A percentile compares a stretch with the other conserved stretches of the same genome.
These are phyloP conservation scores for Eucriotettix oculatus DNA, from an alignment of 2,888 invertebrate genomes.

Conservation along the genomic window DNA sequence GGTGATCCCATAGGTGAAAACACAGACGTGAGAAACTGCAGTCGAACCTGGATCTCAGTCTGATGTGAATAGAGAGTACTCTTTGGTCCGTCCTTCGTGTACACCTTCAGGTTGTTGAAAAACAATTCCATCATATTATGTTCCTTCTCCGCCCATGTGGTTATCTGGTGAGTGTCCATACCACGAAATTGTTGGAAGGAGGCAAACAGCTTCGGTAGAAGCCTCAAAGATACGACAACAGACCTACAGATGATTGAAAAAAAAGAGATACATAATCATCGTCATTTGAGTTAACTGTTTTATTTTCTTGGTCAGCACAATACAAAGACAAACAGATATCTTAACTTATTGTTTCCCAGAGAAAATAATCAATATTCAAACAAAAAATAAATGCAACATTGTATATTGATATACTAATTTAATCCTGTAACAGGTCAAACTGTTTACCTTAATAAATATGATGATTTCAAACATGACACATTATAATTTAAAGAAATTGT, in stretches of 20 bases:
- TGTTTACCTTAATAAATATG: no score
- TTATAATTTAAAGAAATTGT: no score
- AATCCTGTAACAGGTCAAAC: no score
- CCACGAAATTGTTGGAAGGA: conserved; percentile 82
- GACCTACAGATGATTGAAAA: conserved; percentile 36
- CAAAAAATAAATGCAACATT: no score
- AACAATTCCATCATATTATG: conserved; percentile 87
- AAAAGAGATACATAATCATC: background rate
- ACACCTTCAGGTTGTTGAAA: conserved; percentile 71
- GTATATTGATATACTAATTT: no score
- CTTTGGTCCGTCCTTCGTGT: conserved; percentile 30
- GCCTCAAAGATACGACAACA: conserved; percentile 72
- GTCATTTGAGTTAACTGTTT: background rate
- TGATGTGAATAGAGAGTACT: conserved; percentile 47
- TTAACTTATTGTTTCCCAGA: no score
- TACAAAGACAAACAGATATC: no score
- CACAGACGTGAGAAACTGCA: conserved; percentile 83
- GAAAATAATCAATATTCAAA: no score
- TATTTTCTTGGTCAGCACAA: no score
- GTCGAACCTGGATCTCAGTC: conserved; percentile 76
- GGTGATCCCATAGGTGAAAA: conserved; percentile 83
- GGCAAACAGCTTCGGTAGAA: conserved; percentile 77
- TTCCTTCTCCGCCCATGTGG: conserved; percentile 85
- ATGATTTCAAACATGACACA: no score
- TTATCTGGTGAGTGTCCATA: conserved; percentile 70